phyloP scores from a whole-genome alignment of 2,888 invertebrate genomes.

The Aphrophora alni region DNA sequence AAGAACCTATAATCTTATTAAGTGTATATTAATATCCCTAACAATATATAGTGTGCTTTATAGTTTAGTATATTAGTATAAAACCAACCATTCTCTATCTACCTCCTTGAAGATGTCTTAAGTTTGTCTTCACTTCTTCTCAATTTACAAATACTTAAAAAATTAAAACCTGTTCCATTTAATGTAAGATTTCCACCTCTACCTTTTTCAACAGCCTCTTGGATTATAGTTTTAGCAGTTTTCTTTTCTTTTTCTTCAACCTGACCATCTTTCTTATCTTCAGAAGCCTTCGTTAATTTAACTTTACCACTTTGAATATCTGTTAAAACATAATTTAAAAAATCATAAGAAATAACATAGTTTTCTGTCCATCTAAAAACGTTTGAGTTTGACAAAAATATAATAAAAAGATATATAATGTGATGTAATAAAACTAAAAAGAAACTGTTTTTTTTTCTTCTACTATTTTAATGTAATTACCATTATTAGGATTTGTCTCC shows the following conservation, averaged over 20 bases:
- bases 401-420: no score
- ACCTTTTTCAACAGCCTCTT: conserved; percentile 35
- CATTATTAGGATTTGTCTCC: not conserved
- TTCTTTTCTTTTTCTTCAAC: conserved; percentile 29
- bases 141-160: not conserved
- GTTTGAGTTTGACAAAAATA: no score
- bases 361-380: no score
- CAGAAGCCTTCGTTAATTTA: not conserved
- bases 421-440: no score
- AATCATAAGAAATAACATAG: not conserved
- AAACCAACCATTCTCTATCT: no score
- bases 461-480: not conserved
- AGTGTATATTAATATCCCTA: no score
- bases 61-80: no score
- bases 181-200: not conserved
- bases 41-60: no score
- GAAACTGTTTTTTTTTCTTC: no score
- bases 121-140: no score
- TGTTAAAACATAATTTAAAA: not conserved
- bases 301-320: not conserved
- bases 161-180: not conserved
- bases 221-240: conserved; percentile 31
- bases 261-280: not conserved
- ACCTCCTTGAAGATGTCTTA: no score
- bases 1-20: no score